Percentiles rank a stretch among this genome's conserved stretches.
phyloP scores from a whole-genome alignment of 2,888 invertebrate species.

The Mythimna albipuncta region DNA sequence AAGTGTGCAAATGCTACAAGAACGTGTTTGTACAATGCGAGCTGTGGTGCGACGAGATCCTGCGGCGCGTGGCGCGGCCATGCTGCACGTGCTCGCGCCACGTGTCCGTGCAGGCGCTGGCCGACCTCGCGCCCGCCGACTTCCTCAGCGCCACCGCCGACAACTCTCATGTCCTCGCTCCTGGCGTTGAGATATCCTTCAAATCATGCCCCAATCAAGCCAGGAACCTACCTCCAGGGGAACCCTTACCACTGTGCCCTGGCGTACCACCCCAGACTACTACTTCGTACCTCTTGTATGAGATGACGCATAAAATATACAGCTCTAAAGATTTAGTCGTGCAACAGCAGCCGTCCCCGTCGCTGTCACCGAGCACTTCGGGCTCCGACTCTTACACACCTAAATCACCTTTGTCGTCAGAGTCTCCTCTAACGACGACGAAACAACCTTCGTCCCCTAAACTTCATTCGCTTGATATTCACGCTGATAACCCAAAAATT shows the following conservation, averaged over 20 bases:
- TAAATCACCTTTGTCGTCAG: not conserved
- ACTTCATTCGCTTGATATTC: conserved; percentile 39
- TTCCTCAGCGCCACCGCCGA: conserved; percentile 65
- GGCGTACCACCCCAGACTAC: conserved; percentile 53
- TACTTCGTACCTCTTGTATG: conserved; percentile 74
- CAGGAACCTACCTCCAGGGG: conserved; percentile 17
- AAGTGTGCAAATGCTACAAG: conserved; percentile 87
- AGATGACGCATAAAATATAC: conserved; percentile 58
- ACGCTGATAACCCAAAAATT: conserved; percentile 37
- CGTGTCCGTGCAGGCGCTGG: conserved; percentile 74
- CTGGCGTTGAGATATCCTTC: conserved; percentile 75
- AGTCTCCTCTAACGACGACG: not conserved
- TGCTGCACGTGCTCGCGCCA: conserved; percentile 82
- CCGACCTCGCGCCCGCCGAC: conserved; percentile 71
- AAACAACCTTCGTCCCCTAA: conserved; percentile 24
- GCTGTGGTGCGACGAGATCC: conserved; percentile 84
- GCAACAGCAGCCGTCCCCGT: not conserved
- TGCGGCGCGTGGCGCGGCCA: conserved; percentile 79
- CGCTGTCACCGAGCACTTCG: conserved; percentile 23
- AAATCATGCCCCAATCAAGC: conserved; percentile 70
- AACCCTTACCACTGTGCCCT: conserved; percentile 69
- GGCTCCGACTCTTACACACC: not conserved
- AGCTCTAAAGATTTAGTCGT: not conserved
- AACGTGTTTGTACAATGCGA: conserved; percentile 86
- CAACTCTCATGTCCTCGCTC: conserved; percentile 66